Conservation (phyloP, 2,797 vertebrate species). For the Mastacembelus armatus region DNA sequence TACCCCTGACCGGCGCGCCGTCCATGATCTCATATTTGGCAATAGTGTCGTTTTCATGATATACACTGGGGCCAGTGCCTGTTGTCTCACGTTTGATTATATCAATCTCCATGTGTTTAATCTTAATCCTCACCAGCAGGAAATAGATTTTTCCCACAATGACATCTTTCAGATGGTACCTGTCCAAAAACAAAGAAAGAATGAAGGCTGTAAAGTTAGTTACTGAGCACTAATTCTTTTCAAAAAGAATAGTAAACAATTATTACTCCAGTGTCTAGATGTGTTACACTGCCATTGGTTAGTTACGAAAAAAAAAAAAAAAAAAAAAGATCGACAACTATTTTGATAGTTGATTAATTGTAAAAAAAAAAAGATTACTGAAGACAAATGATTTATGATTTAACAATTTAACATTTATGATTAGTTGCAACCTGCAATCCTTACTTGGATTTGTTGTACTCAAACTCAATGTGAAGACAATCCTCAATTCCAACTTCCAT, state of each 20-base stretch:
- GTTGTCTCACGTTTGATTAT: constrained; percentile 99
- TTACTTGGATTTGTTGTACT: constrained; percentile 99
- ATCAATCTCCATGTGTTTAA: constrained; percentile 99
- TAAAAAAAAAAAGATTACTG: no score
- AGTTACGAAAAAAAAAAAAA: no score
- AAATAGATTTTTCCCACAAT: constrained; percentile 99
- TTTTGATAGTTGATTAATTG: no score
- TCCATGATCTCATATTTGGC: constrained; percentile 99
- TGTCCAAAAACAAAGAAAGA: constrained; percentile 53
- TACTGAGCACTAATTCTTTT: neutral
- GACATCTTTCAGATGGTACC: constrained; percentile 98
- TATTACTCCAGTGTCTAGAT: no score
- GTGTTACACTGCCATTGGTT: accelerated
- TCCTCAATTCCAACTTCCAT: constrained; percentile 99
- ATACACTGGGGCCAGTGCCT: constrained; percentile 95
- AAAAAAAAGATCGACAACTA: neutral
- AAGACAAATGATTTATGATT: no score
- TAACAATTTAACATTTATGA: no score
- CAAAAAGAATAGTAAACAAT: no score
- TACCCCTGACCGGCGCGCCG: constrained; percentile 96
- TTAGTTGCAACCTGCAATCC: constrained; percentile 40
- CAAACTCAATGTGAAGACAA: constrained; percentile 98
- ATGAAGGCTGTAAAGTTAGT: neutral
- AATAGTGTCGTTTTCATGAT: constrained; percentile 98
- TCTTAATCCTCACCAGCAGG: constrained; percentile 97